Conservation (phyloP, 2,888 invertebrate species). For the Galerucella calmariensis region DNA sequence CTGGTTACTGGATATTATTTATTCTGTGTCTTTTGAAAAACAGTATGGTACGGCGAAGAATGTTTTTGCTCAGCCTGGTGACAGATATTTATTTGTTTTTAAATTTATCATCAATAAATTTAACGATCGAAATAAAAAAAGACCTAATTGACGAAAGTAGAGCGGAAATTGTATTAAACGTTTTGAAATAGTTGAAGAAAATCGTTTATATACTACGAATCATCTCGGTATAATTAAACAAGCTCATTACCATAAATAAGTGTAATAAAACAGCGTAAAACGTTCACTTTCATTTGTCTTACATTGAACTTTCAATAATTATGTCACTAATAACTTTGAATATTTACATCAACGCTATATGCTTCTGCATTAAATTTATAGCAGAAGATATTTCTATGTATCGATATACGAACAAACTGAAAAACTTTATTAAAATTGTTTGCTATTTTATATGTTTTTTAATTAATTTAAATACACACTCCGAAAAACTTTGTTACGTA, state of each 20-base stretch:
- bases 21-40: too few species aligned
- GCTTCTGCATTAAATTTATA: conserved; percentile 6
- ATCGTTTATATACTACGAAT: conserved; percentile 5
- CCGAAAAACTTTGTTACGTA: neutral
- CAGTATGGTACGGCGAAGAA: too few species aligned
- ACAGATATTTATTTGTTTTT: neutral
- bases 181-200: conserved; percentile 18
- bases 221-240: conserved; percentile 17
- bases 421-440: neutral
- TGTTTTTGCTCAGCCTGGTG: too few species aligned
- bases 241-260: conserved; percentile 21
- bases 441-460: neutral
- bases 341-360: conserved; percentile 13
- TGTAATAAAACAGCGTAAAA: conserved; percentile 25
- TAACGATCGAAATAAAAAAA: neutral
- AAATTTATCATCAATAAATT: neutral
- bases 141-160: neutral
- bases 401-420: neutral
- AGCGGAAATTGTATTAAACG: conserved; percentile 6
- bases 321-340: conserved; percentile 41
- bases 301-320: conserved; percentile 46
- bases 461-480: neutral
- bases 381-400: neutral
- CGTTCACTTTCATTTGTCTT: conserved; percentile 43
- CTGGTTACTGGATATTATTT: too few species aligned